Conservation (phyloP, 2,113 vertebrate species). For the Lophius piscatorius region DNA sequence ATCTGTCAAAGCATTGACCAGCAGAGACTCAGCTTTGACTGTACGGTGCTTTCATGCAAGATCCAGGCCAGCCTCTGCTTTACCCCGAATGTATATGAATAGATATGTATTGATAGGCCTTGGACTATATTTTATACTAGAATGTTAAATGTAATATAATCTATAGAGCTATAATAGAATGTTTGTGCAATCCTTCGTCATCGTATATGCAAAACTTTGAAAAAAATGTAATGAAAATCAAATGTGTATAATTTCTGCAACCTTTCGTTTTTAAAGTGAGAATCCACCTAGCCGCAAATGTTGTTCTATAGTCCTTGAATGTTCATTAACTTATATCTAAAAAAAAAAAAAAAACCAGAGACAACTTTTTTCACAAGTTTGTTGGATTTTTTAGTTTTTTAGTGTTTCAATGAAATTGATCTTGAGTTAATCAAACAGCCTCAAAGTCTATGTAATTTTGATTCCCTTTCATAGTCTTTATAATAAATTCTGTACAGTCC, state of each 20-base stretch:
- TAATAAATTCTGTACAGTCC: no score
- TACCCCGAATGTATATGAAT: conserved; percentile 69
- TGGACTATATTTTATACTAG: conserved; percentile 70
- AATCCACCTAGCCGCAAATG: conserved; percentile 31
- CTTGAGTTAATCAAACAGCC: no score
- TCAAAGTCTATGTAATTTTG: no score
- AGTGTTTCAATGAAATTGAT: not conserved
- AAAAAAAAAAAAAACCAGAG: not conserved
- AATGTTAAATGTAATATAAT: conserved; percentile 68
- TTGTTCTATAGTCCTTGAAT: no score
- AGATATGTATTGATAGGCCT: conserved; percentile 58
- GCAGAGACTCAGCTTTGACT: conserved; percentile 26
- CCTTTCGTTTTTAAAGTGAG: conserved; percentile 35
- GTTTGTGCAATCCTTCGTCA: conserved; percentile 78
- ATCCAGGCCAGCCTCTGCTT: conserved; percentile 65
- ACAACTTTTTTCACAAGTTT: not conserved
- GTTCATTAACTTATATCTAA: not conserved
- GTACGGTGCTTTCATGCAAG: conserved; percentile 43
- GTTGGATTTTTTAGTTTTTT: no score
- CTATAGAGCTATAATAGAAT: conserved; percentile 68
- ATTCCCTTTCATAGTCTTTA: no score
- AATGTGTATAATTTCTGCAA: conserved; percentile 29
- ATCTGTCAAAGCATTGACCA: conserved; percentile 2
- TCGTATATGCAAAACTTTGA: conserved; percentile 70
- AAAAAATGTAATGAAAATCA: conserved; percentile 33